These are phyloP conservation scores for Anolis sagrei DNA, from an alignment of 2,113 vertebrate genomes.

Conservation along the genomic window DNA sequence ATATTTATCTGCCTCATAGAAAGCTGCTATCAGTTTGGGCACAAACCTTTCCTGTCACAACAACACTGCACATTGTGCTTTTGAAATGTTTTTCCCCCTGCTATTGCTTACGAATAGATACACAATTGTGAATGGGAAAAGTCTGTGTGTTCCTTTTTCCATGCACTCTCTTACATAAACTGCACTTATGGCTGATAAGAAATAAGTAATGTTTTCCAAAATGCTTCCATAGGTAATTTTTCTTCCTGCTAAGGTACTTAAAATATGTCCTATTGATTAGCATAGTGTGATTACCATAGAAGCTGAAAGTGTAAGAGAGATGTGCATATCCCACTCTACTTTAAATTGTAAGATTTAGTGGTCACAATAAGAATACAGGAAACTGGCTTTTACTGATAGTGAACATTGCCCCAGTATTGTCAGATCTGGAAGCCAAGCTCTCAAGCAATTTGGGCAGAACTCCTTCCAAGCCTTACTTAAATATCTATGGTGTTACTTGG, in stretches of 20 bases:
- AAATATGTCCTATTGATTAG: neutral
- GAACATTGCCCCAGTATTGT: too few species aligned
- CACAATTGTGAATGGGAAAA: conserved; percentile 16
- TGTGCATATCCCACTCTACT: neutral
- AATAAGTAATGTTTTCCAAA: neutral
- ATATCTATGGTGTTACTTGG: too few species aligned
- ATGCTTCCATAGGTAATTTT: rapidly evolving
- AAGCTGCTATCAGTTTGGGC: conserved; percentile 43
- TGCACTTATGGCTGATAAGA: neutral
- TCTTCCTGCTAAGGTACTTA: neutral
- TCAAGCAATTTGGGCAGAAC: too few species aligned
- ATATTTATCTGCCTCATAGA: too few species aligned
- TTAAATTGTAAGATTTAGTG: neutral
- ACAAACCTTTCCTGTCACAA: conserved; percentile 24
- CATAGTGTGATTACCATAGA: neutral
- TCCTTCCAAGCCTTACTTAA: too few species aligned
- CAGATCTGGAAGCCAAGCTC: too few species aligned
- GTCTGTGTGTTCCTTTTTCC: conserved; percentile 16
- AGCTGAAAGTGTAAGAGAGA: neutral
- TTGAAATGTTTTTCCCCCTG: conserved; percentile 20
- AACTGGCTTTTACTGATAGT: neutral
- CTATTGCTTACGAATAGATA: conserved; percentile 22
- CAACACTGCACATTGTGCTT: conserved; percentile 19
- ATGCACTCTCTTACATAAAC: neutral
- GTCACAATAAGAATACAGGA: neutral